Evolutionary conservation across 1,140 invertebrate genomes (phyloP).

Genomic region (Lethocerus indicus): DNA sequence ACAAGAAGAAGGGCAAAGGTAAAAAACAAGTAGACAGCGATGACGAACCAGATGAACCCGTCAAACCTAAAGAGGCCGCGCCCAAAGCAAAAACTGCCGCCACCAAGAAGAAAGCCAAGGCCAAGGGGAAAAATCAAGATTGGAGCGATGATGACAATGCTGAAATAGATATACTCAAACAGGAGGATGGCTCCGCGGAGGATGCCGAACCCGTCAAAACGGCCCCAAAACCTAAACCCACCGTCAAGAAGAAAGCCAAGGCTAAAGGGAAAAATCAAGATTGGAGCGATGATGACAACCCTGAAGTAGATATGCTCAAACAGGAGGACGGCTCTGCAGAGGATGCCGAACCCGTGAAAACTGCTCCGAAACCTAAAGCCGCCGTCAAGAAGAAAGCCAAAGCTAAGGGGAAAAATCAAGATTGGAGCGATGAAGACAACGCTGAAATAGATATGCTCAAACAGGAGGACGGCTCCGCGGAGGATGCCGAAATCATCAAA

Average conservation of each 20-base stretch:
- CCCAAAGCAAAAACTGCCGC: slow-evolving; percentile 8
- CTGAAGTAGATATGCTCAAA: slow-evolving; percentile 7
- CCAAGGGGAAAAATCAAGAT: slow-evolving; percentile 18
- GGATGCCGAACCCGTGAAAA: neutral
- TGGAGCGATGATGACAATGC: slow-evolving; percentile 23
- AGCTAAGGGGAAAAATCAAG: slow-evolving; percentile 16
- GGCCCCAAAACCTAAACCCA: neutral
- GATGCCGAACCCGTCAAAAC: neutral
- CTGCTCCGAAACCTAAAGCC: slow-evolving; percentile 1
- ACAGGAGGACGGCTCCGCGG: no score
- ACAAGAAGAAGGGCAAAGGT: slow-evolving; percentile 25
- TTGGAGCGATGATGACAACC: slow-evolving; percentile 12
- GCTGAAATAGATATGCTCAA: slow-evolving; percentile 6
- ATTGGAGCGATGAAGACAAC: slow-evolving; percentile 12
- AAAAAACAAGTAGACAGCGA: slow-evolving; percentile 16
- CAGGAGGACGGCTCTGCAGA: no score
- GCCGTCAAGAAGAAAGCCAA: slow-evolving; percentile 10
- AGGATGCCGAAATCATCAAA: neutral
- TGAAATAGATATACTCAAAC: slow-evolving; percentile 19
- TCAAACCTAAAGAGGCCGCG: slow-evolving; percentile 26
- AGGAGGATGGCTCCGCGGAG: neutral
- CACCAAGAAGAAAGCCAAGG: slow-evolving; percentile 9
- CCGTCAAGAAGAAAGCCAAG: slow-evolving; percentile 8
- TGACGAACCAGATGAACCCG: slow-evolving; percentile 22
- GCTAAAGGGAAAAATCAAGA: slow-evolving; percentile 17